Base-by-base conservation (phyloP, 2,888 invertebrate genomes). In the Eubasilissa splendida region DNA sequence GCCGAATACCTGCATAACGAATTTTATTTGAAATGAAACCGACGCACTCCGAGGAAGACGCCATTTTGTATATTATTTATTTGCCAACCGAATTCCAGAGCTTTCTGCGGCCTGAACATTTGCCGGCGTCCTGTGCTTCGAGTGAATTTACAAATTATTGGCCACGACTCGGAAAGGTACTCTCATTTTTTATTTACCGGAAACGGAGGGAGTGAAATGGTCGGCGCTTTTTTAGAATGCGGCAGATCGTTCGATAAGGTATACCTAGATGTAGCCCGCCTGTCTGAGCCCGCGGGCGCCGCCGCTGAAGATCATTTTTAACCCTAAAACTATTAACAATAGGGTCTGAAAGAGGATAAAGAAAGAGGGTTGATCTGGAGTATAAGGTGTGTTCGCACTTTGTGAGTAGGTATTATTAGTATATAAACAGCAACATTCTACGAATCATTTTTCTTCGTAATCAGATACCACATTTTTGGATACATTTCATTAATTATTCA, bases 71-170 rank as follows among this genome's bases (percentile, higher is more conserved):
- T n/a, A n/a, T 56, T 70, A 68, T 70, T 77, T 77, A 77, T 77
- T 77, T 77, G 68, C 77, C 77, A 77, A 77, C 68, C 59, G 77
- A 77, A 77, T 77, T 77, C 77, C 77, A n/a, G 33, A 59, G 58
- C 77, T 59, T 59, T 53, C 59, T 74, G 74, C 74, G 58, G 74
- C 68, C 54, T 11, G 58, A 42, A 50, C 66, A 50, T 68, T 56
- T 54, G 5, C 22, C 31, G 53, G 14, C 2, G 7, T 71, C 71
- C 10, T 10, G 22, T 77, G 58, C 68, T 66, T 66, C n/a, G 42
- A 4, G 12, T 7, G 33, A 66, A 10, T 42, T 66, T 10, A 22
- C 56, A 58, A 73, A 73, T 52, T 63, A 68, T 68, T 50, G 33
- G 14, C 52, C 68, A 42, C 50, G 14, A 8, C 14, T 50, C 50